phyloP scores from a whole-genome alignment of 2,888 invertebrate genomes.

The Metalampra italica region DNA sequence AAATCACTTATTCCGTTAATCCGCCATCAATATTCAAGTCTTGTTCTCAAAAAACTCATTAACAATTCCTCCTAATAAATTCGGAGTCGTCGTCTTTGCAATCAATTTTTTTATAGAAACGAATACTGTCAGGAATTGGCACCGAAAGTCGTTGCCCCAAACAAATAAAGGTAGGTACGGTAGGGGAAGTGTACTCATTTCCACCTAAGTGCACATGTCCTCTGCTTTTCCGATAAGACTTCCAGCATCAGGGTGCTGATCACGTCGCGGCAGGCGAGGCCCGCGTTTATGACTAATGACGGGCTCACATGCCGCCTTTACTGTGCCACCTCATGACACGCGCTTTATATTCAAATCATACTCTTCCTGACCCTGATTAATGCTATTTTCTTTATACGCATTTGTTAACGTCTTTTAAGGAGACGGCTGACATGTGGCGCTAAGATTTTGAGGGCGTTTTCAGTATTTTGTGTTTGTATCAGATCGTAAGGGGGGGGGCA shows the following conservation, averaged over 20 bases:
- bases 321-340: constrained; percentile 37
- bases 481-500: no score
- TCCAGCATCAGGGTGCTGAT: constrained; percentile 43
- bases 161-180: no score
- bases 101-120: background rate
- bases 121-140: background rate
- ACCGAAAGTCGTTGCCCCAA: no score
- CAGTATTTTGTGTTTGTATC: no score
- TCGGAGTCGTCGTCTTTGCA: background rate
- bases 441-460: constrained; percentile 20
- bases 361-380: constrained; percentile 72
- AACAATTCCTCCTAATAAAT: background rate
- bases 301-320: constrained; percentile 59
- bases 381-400: constrained; percentile 67
- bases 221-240: constrained; percentile 35
- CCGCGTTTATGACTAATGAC: constrained; percentile 74
- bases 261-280: constrained; percentile 50
- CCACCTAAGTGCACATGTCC: constrained; percentile 44
- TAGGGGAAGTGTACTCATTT: constrained; percentile 21
- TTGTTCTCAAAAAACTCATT: background rate
- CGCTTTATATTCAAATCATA: constrained; percentile 76
- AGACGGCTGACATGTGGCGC: constrained; percentile 25
- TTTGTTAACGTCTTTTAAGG: constrained; percentile 59
- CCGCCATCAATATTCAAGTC: background rate
- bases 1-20: background rate